These are phyloP conservation scores for Probosciger aterrimus DNA, from an alignment of 2,113 vertebrate genomes.

Conservation along the genomic window DNA sequence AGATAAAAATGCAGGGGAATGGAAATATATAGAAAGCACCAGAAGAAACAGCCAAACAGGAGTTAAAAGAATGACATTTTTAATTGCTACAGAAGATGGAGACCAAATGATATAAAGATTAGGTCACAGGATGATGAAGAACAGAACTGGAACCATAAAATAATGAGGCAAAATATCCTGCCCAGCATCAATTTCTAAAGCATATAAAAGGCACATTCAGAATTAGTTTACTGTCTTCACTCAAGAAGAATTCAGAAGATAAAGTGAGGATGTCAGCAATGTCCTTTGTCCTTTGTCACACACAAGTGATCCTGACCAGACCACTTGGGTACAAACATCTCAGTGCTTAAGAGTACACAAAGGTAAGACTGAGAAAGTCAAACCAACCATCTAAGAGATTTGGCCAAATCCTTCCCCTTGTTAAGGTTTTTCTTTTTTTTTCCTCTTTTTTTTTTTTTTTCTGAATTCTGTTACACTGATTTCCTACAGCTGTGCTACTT, in stretches of 20 bases:
- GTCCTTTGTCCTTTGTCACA: background rate
- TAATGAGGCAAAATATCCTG: background rate
- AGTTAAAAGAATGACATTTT: background rate
- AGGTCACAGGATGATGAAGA: background rate
- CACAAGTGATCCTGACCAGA: background rate
- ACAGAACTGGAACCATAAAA: background rate
- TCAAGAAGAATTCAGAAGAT: background rate
- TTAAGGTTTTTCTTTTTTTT: background rate
- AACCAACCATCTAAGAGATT: background rate
- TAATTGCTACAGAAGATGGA: background rate
- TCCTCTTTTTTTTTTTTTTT: background rate
- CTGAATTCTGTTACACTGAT: background rate
- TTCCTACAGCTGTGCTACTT: background rate
- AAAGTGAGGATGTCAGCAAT: background rate
- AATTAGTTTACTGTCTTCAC: background rate
- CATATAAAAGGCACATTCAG: background rate
- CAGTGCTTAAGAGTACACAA: fast-evolving
- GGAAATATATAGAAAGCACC: background rate
- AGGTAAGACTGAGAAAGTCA: background rate
- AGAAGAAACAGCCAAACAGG: background rate
- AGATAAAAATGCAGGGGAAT: background rate
- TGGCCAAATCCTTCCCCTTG: background rate
- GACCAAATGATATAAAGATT: background rate
- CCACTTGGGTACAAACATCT: background rate
- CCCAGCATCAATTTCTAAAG: background rate